Conservation (phyloP, 92 coral and sea anemone species). For the Palythoa caribaeorum region DNA sequence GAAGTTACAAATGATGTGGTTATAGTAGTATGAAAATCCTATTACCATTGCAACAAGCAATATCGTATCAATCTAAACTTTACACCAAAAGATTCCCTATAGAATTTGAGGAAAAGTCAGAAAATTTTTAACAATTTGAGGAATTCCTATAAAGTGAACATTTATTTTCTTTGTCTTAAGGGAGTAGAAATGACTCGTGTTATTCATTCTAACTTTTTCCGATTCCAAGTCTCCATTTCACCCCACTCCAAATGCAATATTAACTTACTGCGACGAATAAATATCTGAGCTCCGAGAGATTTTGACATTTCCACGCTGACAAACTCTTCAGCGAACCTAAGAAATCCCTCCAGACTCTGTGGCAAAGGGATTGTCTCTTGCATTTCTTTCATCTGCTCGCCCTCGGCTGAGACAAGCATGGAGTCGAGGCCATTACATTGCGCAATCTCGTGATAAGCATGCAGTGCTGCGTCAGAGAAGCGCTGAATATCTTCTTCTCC, state of each 20-base stretch:
- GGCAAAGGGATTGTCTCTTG: constrained; percentile 76
- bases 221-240: no score
- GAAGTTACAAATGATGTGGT: no score
- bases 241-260: background rate
- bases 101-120: no score
- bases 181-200: no score
- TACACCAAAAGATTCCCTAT: no score
- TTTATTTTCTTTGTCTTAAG: no score
- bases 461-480: constrained; percentile 86
- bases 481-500: constrained; percentile 58
- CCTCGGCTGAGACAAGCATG: constrained; percentile 57
- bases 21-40: no score
- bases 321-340: constrained; percentile 89
- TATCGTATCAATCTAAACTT: no score
- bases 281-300: constrained; percentile 66
- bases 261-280: constrained; percentile 76
- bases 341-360: constrained; percentile 77
- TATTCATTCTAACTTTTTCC: background rate
- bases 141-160: no score
- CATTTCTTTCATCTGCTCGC: constrained; percentile 69
- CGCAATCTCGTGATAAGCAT: constrained; percentile 85
- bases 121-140: no score
- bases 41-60: no score
- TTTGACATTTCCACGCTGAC: constrained; percentile 64
- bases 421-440: constrained; percentile 83